Base-by-base conservation (phyloP, 2,113 vertebrate species). In the Myotis davidii region DNA sequence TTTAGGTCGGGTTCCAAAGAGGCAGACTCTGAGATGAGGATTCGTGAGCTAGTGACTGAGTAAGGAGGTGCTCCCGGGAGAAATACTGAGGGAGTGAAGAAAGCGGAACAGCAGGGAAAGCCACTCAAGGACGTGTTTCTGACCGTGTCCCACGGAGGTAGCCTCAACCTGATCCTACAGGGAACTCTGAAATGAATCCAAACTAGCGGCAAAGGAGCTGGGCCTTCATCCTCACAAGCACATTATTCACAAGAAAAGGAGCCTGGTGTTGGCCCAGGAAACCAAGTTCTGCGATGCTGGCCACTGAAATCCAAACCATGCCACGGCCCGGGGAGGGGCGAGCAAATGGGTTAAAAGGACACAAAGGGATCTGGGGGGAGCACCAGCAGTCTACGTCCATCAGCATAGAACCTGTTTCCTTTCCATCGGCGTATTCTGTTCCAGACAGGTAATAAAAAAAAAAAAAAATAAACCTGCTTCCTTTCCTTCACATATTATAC, bases 41-140 rank as follows among this genome's bases (percentile, higher is more conserved):
- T 69, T 95, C 29, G 7, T 48, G 39, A 95, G 52, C 45, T 69
- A 85, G 67, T 88, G 78, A 91, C 89, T 97, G 92, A 95, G 88
- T 82, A 90, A 96, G 56, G 72, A 83, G 79, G 18, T 74, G 9
- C 25, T 95, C 65, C 77, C 82, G 32, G 67, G 88, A 92, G 59
- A 93, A 95, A 82, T 69, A 18, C 85, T 34, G 73, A 61, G 23
- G 13, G 54, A 59, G 0, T 23, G 6, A 48, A 11, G 39, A 56
- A 90, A 86, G 61, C 72, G 27, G 32, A 72, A 56, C 10, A 85
- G 21, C 8, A 32, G 37, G 27, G 56, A 4, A 83, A 95, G 5
- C 8, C 34, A 59, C 20, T 27, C 6, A 82, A 90, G 2, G 48
- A 39, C 56, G 5, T 76, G 16, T 84, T 96, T 83, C 76, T 25